phyloP scores from a whole-genome alignment of 2,797 vertebrate species.

The Schizothorax lantsangensis region DNA sequence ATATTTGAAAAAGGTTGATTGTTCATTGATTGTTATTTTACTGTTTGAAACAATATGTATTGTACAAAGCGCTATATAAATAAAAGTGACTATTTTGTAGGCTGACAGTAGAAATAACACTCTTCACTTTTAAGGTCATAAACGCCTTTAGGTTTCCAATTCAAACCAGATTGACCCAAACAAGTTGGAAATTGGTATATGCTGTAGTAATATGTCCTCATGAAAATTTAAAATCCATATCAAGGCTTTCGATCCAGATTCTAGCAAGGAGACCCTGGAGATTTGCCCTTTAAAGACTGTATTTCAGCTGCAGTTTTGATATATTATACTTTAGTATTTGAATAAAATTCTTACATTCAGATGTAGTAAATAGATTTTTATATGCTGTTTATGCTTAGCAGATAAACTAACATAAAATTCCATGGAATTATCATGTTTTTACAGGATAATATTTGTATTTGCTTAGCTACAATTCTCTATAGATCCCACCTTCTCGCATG shows the following conservation, averaged over 20 bases:
- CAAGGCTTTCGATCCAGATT: neutral
- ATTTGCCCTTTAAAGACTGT: neutral
- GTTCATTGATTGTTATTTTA: too few species aligned
- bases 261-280: neutral
- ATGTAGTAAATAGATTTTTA: neutral
- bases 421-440: neutral
- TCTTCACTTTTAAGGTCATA: neutral
- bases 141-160: neutral
- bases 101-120: neutral
- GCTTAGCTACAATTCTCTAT: too few species aligned
- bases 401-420: neutral
- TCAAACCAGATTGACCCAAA: neutral
- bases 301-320: too few species aligned
- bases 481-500: neutral
- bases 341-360: neutral
- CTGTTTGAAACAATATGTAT: neutral
- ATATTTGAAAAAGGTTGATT: too few species aligned
- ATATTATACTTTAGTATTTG: neutral
- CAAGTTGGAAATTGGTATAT: neutral
- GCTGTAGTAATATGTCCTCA: conserved; percentile 13
- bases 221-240: conserved; percentile 9
- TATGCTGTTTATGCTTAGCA: neutral
- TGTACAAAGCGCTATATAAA: neutral
- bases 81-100: neutral
- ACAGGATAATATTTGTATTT: too few species aligned